A percentile compares a stretch with the other conserved stretches of the same genome.
Conservation (phyloP, 2,888 invertebrate species). For the Drosophila borealis region DNA sequence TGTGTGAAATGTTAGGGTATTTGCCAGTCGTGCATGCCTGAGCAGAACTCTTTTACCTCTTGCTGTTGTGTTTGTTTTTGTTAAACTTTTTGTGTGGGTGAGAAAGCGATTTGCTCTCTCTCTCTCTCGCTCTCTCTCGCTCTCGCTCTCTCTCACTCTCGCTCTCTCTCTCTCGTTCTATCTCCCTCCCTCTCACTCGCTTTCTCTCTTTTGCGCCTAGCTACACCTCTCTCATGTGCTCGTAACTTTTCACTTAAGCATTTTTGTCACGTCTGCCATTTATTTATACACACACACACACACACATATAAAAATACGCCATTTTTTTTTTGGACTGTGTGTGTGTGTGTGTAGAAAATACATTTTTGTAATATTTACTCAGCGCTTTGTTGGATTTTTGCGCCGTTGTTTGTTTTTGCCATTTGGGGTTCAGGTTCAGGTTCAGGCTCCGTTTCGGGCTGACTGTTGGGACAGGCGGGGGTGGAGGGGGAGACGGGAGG, state of each 20-base stretch:
- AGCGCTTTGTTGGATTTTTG: constrained; percentile 65
- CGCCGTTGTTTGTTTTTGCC: constrained; percentile 62
- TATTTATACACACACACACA: constrained; percentile 52
- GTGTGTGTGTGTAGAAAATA: constrained; percentile 51
- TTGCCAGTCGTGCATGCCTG: neutral
- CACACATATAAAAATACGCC: neutral
- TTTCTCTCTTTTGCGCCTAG: neutral
- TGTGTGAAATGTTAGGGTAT: no score
- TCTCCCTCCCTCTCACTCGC: constrained; percentile 1
- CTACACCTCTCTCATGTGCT: constrained; percentile 34
- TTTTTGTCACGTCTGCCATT: constrained; percentile 79
- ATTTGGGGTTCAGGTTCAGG: constrained; percentile 43
- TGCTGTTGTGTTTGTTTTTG: constrained; percentile 10
- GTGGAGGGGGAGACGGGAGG: no score
- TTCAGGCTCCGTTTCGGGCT: constrained; percentile 1
- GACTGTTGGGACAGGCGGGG: no score
- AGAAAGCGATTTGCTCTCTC: constrained; percentile 67
- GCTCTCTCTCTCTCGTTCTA: constrained; percentile 5
- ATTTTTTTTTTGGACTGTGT: constrained; percentile 23
- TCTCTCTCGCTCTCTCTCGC: constrained; percentile 1
- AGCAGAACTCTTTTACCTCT: neutral
- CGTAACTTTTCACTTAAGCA: constrained; percentile 79
- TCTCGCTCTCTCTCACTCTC: neutral
- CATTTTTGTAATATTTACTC: constrained; percentile 79
- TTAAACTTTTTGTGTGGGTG: constrained; percentile 21